Percentiles rank a stretch among this genome's conserved stretches.
These are phyloP conservation scores for Myiotriccus ornatus DNA, from an alignment of 2,797 vertebrate species.

Conservation along the genomic window DNA sequence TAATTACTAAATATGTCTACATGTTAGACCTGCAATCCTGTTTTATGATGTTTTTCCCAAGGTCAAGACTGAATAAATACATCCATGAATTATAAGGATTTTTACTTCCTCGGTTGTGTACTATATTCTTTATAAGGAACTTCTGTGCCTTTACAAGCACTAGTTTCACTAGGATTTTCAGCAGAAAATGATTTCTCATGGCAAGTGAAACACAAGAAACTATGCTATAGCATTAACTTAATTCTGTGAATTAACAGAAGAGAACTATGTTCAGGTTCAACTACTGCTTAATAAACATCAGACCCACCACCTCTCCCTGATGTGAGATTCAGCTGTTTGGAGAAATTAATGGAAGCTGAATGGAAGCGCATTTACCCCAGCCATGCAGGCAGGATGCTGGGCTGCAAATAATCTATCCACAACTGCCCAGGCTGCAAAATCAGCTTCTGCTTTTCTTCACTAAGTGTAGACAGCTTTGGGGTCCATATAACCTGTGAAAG, in stretches of 20 bases:
- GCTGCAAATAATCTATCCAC: neutral
- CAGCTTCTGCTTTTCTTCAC: neutral
- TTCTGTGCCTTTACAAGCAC: neutral
- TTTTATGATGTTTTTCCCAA: neutral
- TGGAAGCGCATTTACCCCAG: neutral
- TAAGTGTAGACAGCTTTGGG: neutral
- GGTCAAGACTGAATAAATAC: neutral
- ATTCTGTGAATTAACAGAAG: neutral
- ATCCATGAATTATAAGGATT: neutral
- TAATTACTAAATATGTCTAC: neutral
- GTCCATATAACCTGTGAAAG: neutral
- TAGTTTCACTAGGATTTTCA: neutral
- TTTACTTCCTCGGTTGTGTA: neutral
- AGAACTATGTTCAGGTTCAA: fast-evolving
- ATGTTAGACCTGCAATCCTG: neutral
- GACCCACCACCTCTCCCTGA: neutral
- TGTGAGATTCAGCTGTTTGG: neutral
- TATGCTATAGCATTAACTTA: neutral
- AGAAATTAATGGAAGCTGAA: neutral
- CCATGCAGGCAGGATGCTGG: neutral
- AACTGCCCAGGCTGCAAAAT: neutral
- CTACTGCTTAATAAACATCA: neutral
- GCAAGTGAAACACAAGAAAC: neutral
- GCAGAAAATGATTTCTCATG: neutral
- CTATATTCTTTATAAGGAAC: neutral